Base-by-base conservation (phyloP, 2,888 invertebrate genomes). In the Sarcophaga variegata region DNA sequence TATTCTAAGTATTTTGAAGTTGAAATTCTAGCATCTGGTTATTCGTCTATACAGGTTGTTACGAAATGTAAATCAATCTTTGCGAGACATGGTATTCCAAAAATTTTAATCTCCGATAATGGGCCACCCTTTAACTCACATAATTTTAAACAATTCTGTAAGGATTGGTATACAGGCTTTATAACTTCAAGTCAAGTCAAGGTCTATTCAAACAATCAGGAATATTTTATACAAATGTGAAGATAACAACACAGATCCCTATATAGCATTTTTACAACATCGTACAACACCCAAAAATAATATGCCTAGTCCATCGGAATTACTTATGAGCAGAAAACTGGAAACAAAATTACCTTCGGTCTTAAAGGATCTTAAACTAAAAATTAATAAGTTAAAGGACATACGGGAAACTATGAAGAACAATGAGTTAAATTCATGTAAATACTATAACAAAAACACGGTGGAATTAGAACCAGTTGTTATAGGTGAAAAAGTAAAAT, bases 121-220 rank as follows among this genome's bases (percentile, higher is more conserved):
- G 25, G 25, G 25, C 25, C 25, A 25, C 25, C 25, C 25, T 25
- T 25, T 25, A 25, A 25, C 25, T 25, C 25, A 25, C 25, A 25
- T 25, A 25, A 25, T 25, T 25, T 25, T 25, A 25, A 25, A 25
- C 25, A 25, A 25, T 87, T 87, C 59, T 47, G 67, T 27, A 20
- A 71, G 5, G 72, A 81, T 17, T 89, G 87, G 83, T 79, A 82
- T 47, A 87, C 88, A 60, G 74, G 88, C 1, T 85, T 84, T 74
- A 75, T 79, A 14, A 86, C 81, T 82, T 79, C 88, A 25, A 25
- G 25, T 25, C 25, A 22, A 22, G 22, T 22, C 22, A 22, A 84
- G 86, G 47, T 71, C 85, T 22, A 79, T 86, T 45, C 81, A 87
- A 70, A 87, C 87, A 17, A 76, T 88, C n/a, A 88, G 86, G 27